Evolutionary conservation across 2,797 vertebrate genomes (phyloP).

Genomic region (Gadopsis bispinosus): DNA sequence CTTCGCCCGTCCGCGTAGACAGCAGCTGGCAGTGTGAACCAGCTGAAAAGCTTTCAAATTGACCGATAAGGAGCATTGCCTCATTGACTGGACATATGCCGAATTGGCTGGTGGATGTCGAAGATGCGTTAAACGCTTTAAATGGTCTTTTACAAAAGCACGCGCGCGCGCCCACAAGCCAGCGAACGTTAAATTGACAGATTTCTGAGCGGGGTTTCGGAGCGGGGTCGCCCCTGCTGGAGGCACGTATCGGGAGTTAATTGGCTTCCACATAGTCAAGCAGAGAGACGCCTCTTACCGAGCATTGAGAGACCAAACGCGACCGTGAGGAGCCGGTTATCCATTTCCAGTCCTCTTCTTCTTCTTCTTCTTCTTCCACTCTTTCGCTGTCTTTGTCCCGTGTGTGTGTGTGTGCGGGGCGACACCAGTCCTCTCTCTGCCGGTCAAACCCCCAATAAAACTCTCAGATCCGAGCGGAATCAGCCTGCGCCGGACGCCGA

Average conservation of each 20-base stretch:
- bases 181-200: not conserved
- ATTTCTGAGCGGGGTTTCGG: not conserved
- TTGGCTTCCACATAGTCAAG: conserved; percentile 43
- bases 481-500: conserved; percentile 45
- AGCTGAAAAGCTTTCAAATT: not conserved
- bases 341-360: conserved; percentile 39
- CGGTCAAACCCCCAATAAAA: conserved; percentile 61
- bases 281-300: conserved; percentile 67
- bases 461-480: conserved; percentile 34
- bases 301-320: conserved; percentile 46
- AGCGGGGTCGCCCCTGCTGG: not conserved
- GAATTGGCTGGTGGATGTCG: not conserved
- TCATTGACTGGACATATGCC: not conserved
- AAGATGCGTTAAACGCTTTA: rapidly evolving
- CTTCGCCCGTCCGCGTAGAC: not conserved
- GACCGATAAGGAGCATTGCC: rapidly evolving
- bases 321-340: conserved; percentile 29
- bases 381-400: conserved; percentile 63
- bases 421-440: conserved; percentile 50
- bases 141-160: rapidly evolving
- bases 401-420: conserved; percentile 25
- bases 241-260: conserved; percentile 51
- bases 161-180: rapidly evolving
- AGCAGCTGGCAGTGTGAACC: not conserved
- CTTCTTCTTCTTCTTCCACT: not conserved